These are phyloP conservation scores for Globia sparganii DNA, from an alignment of 2,888 invertebrate genomes.

Conservation along the genomic window DNA sequence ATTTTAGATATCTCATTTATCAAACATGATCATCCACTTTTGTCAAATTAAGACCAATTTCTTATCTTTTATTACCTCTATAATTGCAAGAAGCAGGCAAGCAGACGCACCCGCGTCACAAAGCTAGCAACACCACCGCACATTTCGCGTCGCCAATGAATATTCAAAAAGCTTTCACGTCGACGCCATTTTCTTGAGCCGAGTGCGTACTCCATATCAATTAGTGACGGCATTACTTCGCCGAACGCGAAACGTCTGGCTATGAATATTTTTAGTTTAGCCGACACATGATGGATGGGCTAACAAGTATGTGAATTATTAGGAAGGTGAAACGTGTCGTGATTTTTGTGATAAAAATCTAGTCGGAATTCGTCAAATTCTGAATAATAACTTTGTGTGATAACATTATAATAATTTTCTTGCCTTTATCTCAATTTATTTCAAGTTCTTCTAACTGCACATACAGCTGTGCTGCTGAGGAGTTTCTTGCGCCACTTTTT, in stretches of 20 bases:
- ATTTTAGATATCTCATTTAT: not conserved
- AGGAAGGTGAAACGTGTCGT: conserved; percentile 8
- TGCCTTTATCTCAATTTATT: not conserved
- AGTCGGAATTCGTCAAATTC: not conserved
- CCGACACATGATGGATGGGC: conserved; percentile 56
- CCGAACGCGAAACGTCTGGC: conserved; percentile 64
- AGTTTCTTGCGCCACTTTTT: not conserved
- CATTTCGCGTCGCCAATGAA: conserved; percentile 74
- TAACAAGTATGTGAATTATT: conserved; percentile 39
- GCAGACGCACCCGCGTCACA: conserved; percentile 24
- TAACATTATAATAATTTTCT: too few species aligned
- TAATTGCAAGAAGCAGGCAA: conserved; percentile 13
- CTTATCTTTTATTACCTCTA: conserved; percentile 3
- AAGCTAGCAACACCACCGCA: conserved; percentile 53
- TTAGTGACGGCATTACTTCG: conserved; percentile 73
- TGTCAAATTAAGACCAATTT: conserved; percentile 6
- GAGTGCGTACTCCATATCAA: conserved; percentile 77
- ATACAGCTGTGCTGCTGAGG: not conserved
- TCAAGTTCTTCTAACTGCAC: not conserved
- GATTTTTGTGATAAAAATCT: conserved; percentile 9
- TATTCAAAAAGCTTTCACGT: conserved; percentile 76
- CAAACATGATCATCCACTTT: not conserved
- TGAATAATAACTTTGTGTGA: conserved; percentile 5
- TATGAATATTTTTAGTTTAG: conserved; percentile 71
- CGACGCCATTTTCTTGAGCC: conserved; percentile 72